Evolutionary conservation across 2,113 vertebrate genomes (phyloP), one percentile per base, ranked within the genome.

Genomic region (Thoracochromis brauschi): DNA sequence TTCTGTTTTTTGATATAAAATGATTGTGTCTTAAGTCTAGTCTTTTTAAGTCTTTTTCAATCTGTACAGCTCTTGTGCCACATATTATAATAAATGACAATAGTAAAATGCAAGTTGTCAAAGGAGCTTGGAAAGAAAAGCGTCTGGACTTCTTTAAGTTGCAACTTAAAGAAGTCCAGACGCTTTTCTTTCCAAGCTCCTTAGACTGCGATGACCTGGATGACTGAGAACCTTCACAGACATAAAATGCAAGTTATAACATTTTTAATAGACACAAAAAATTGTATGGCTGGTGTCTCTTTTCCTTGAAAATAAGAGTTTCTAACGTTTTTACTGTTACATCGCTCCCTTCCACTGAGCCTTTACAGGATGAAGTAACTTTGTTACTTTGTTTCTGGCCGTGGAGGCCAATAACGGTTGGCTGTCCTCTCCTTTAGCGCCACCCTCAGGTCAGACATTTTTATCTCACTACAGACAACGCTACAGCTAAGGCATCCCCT

Each of bases 171-270:
- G 29, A 58, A 58, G 57, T 58, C 26, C 2, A 58, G 55, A 58
- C 14, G 2, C 57, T 60, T 60, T 60, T 60, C 29, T 60, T 60
- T 33, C 57, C 57, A 60, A 60, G 2, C 26, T 60, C 57, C 57
- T 19, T 60, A 0, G 3, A 60, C 57, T 60, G 0, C 1, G 1
- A 60, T 60, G 57, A 60, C 57, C 57, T 17, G 29, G 29, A 19
- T 60, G 5, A 60, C 0, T 60, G 57, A 60, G 57, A 33, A 60
- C 57, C 16, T 60, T 60, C 57, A 60, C 57, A 60, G 57, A 10
- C 16, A 33, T 60, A 17, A 60, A 60, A 60, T 60, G 57, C 17
- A 33, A 33, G 0, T 35, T 63, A 19, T 29, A 29, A 31, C 24
- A 49, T 29, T 75, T 75, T 75, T 49, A 29, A 19, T 31, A 17